These are phyloP conservation scores for Heliconius eleuchia DNA, from an alignment of 1,140 invertebrate genomes.

Conservation along the genomic window DNA sequence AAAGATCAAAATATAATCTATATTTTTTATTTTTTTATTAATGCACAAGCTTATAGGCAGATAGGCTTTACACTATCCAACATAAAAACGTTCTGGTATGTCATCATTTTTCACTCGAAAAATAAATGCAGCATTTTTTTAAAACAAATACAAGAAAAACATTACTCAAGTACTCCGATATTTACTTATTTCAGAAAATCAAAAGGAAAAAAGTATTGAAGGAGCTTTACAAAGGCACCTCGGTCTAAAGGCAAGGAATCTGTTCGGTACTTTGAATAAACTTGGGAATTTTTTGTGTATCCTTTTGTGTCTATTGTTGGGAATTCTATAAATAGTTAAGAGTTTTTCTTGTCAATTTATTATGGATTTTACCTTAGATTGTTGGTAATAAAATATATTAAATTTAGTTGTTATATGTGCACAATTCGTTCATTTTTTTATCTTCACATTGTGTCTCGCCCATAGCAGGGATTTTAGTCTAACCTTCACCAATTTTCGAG, in stretches of 20 bases:
- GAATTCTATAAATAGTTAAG: conserved; percentile 12
- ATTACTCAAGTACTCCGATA: not conserved
- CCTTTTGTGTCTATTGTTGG: conserved; percentile 5
- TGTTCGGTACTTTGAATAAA: conserved; percentile 6
- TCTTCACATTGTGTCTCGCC: too few species aligned
- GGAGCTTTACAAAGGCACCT: not conserved
- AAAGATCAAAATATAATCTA: too few species aligned
- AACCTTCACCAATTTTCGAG: too few species aligned
- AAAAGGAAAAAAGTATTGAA: conserved; percentile 1
- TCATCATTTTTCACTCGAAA: not conserved
- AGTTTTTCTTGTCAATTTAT: conserved; percentile 1
- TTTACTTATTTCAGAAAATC: conserved; percentile 8
- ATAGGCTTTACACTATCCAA: too few species aligned
- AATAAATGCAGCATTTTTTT: not conserved
- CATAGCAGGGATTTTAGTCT: too few species aligned
- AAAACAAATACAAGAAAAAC: not conserved
- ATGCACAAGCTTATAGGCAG: too few species aligned
- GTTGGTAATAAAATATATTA: not conserved
- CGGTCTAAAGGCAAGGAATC: not conserved
- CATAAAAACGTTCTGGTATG: too few species aligned
- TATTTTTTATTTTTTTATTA: too few species aligned
- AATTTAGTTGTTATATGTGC: not conserved
- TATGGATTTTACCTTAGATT: not conserved
- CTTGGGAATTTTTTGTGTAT: conserved; percentile 9
- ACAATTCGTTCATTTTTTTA: too few species aligned